These are phyloP conservation scores for Lasioglossum leucozonium DNA, from an alignment of 2,888 invertebrate species.

Conservation along the genomic window DNA sequence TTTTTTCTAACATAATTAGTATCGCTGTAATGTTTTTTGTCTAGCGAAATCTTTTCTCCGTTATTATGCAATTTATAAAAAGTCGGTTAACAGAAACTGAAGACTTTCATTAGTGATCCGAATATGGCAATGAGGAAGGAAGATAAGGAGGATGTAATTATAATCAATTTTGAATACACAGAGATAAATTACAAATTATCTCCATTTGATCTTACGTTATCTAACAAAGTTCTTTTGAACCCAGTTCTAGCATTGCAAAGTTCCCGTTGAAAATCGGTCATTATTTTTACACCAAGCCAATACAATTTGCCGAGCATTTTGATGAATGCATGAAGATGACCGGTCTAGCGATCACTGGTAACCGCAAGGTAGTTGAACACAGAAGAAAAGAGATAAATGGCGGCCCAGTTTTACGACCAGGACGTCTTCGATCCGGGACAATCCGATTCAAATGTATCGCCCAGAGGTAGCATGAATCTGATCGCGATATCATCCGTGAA, in stretches of 20 bases:
- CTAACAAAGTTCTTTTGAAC: too few species aligned
- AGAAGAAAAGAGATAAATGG: background rate
- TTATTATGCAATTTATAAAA: slow-evolving; percentile 1
- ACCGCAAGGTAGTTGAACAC: background rate
- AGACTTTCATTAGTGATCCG: slow-evolving; percentile 3
- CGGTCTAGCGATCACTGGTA: background rate
- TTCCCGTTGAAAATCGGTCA: background rate
- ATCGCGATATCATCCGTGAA: slow-evolving; percentile 2
- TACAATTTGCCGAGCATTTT: background rate
- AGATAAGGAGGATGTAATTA: background rate
- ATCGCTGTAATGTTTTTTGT: background rate
- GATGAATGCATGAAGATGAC: background rate
- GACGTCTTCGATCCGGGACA: background rate
- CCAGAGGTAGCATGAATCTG: background rate
- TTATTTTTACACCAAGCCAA: background rate
- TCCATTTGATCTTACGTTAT: background rate
- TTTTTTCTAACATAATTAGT: background rate
- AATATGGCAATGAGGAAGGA: slow-evolving; percentile 4
- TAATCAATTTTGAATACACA: background rate
- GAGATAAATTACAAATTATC: background rate
- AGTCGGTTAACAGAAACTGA: background rate
- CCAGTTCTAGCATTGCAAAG: background rate
- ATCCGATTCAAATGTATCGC: background rate
- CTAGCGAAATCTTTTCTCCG: slow-evolving; percentile 2
- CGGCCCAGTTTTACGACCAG: background rate